Evolutionary conservation across 2,113 vertebrate genomes (phyloP), one percentile per base, ranked within the genome.

Genomic region (Peromyscus polionotus): DNA sequence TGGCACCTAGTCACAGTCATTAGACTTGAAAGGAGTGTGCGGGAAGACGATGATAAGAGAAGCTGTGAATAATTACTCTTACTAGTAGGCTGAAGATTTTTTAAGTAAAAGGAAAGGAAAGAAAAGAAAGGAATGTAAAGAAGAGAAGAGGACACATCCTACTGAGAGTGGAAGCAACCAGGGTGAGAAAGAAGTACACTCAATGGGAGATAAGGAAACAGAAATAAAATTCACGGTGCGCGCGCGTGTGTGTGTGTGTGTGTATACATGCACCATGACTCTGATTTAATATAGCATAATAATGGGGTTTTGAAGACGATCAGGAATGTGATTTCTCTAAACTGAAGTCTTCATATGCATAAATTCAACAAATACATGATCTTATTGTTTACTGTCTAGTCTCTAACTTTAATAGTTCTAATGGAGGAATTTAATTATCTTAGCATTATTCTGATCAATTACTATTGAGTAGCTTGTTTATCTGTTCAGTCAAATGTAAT

Each of bases 401-500:
- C 70, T 81, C 0, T 88, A 73, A 31, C 24, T 63, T 93, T 81
- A 70, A 73, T n/a, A 63, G n/a, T 93, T 92, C 70, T 54, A 73
- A 67, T 68, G 80, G 70, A 94, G 84, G 8, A 16, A 91, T 90
- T 59, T 33, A 81, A 77, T 95, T 95, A 88, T 75, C 28, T 96
- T 92, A 95, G 19, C 76, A 65, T 72, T 86, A 95, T 85, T 93
- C 75, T 80, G 79, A 97, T 95, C 85, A 95, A 59, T 88, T 68
- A 20, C 19, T 93, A 19, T 77, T 93, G 63, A 95, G 39, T 45
- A 91, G 7, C 1, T 80, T 93, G 81, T 81, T 96, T 88, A 75
- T 89, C 42, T 88, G 9, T 84, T 94, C 24, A 24, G 7, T 48
- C 13, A 33, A 73, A 11, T 89, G 70, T 88, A 86, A 91, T 73